Evolutionary conservation across 2,888 invertebrate genomes (phyloP), one percentile per base, ranked within the genome.

Genomic region (Stramonita haemastoma): DNA sequence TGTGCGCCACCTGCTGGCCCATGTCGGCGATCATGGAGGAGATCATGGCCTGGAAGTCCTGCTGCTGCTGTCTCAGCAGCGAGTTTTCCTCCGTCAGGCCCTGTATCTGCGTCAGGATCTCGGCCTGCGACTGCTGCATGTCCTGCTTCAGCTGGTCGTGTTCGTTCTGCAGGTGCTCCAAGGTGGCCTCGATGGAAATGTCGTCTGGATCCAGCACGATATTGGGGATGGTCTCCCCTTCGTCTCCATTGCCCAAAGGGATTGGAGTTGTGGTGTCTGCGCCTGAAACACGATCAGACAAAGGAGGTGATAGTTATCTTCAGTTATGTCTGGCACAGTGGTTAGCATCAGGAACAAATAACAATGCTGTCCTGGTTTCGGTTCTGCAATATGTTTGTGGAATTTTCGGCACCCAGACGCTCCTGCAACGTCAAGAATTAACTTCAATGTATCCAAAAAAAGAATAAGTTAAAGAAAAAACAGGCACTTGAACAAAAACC

Each of bases 121-220:
- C 32, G 22, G 29, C 32, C 19, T 57, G 57, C 0, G 29, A 32
- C 29, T 22, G 66, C 86, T 86, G 29, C 60, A 86, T 17, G 34
- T 86, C 86, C 57, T 86, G 86, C 34, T 66, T 60, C 86, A 86
- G 11, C 66, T 34, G 60, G 34, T 60, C 34, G 34, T 86, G n/a
- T 1, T 66, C 86, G 6, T 19, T 2, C 66, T 86, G 60, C 32
- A 86, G 15, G 34, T 22, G 29, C 11, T 86, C 86, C 86, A 86
- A 34, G 19, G 8, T 86, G 6, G n/a, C 60, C 66, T 32, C 34
- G 0, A 86, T 26, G 60, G 29, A 57, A 22, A 22, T 1, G 2
- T 32, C 32, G 86, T 57, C 32, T 17, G 57, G 32, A 19, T 66
- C 86, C 32, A 60, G 60, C 26, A 36, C 84, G 26, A 57, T 57